Percentiles rank a stretch among this genome's conserved stretches.
These are phyloP conservation scores for Drosophila orena DNA, from an alignment of 1,140 invertebrate species.

Conservation along the genomic window DNA sequence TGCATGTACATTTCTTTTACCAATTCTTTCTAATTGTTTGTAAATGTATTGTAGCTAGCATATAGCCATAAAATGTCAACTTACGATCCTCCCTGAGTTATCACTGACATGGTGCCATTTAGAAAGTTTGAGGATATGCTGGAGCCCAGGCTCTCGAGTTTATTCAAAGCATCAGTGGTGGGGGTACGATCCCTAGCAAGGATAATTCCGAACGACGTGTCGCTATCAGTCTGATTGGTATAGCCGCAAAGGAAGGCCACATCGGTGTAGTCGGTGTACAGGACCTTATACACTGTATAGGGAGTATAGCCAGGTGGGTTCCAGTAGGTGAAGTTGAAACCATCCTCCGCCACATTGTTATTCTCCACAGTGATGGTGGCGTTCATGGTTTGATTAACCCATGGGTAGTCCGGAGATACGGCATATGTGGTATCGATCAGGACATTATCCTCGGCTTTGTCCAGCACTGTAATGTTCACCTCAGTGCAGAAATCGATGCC, in stretches of 20 bases:
- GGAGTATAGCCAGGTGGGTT: slow-evolving; percentile 46
- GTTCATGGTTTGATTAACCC: slow-evolving; percentile 78
- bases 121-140: slow-evolving; percentile 45
- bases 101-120: slow-evolving; percentile 50
- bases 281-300: slow-evolving; percentile 52
- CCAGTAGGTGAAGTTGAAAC: slow-evolving; percentile 61
- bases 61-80: slow-evolving; percentile 13
- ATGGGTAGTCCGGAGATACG: slow-evolving; percentile 52
- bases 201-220: slow-evolving; percentile 58
- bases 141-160: slow-evolving; percentile 27
- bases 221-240: slow-evolving; percentile 56
- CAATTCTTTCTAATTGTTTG: no score
- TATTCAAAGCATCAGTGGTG: slow-evolving; percentile 14
- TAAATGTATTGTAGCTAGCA: no score
- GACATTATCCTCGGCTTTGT: slow-evolving; percentile 32
- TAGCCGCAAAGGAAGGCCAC: slow-evolving; percentile 68
- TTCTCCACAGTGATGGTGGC: slow-evolving; percentile 46
- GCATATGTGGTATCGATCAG: slow-evolving; percentile 64
- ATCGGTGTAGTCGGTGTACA: slow-evolving; percentile 59
- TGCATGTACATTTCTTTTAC: not conserved
- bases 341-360: not conserved
- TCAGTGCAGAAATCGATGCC: slow-evolving; percentile 46
- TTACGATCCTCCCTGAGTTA: slow-evolving; percentile 64
- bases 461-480: slow-evolving; percentile 55
- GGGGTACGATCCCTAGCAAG: slow-evolving; percentile 49